Evolutionary conservation across 2,113 vertebrate species (phyloP).

Genomic region (Lamprotornis superbus): DNA sequence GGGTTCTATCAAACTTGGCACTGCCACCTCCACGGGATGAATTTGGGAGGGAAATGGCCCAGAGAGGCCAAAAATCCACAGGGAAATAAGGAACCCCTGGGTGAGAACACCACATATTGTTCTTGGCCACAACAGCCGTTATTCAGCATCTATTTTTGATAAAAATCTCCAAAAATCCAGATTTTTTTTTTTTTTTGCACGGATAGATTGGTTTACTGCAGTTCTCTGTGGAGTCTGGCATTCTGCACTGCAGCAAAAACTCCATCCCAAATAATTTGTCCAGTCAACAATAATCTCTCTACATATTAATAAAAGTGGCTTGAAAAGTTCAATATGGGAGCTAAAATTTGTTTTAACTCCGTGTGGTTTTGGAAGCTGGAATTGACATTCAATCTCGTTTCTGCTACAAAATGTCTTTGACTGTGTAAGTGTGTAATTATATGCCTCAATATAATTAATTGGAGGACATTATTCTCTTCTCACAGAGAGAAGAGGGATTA

Average conservation of each 20-base stretch:
- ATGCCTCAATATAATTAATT: slow-evolving; percentile 59
- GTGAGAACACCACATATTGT: not conserved
- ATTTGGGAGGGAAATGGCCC: not conserved
- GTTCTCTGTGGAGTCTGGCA: not conserved
- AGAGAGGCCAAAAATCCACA: not conserved
- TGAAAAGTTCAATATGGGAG: slow-evolving; percentile 50
- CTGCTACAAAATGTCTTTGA: slow-evolving; percentile 50
- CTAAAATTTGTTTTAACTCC: not conserved
- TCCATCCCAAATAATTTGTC: slow-evolving; percentile 11
- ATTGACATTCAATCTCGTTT: slow-evolving; percentile 52
- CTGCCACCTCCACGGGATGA: not conserved
- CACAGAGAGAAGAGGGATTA: slow-evolving; percentile 8
- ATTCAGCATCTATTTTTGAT: not conserved
- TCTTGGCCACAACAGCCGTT: not conserved
- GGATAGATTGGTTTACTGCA: not conserved
- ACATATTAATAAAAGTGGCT: slow-evolving; percentile 41
- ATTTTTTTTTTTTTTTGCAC: not conserved
- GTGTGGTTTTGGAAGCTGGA: slow-evolving; percentile 44
- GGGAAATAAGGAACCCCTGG: not conserved
- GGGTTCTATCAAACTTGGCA: not conserved
- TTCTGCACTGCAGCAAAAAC: not conserved
- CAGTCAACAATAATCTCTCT: not conserved
- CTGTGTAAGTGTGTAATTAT: slow-evolving; percentile 58
- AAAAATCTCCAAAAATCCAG: not conserved
- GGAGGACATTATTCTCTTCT: slow-evolving; percentile 56